Evolutionary conservation across 2,888 invertebrate species (phyloP).

Genomic region (Boloria euphrosyne): DNA sequence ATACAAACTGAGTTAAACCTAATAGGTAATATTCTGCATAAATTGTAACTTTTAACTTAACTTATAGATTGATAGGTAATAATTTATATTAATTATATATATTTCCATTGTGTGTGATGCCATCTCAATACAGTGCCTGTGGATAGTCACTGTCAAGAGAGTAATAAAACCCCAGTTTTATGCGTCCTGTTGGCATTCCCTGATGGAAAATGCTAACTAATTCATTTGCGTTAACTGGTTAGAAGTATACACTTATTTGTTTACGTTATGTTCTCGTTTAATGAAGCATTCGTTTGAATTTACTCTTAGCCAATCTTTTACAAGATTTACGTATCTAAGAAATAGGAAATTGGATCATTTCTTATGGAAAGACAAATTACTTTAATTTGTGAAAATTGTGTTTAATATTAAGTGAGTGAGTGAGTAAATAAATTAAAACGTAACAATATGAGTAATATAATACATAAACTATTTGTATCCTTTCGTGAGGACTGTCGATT

Average conservation of each 20-base stretch:
- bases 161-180: constrained; percentile 57
- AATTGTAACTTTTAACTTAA: too few species aligned
- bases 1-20: too few species aligned
- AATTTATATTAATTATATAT: constrained; percentile 4
- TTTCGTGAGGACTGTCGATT: too few species aligned
- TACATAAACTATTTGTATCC: too few species aligned
- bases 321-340: neutral
- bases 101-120: neutral
- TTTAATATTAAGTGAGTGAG: too few species aligned
- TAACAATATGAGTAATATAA: too few species aligned
- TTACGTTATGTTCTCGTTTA: constrained; percentile 16
- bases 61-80: too few species aligned
- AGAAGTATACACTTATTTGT: constrained; percentile 23
- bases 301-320: neutral
- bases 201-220: constrained; percentile 48
- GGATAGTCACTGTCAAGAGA: constrained; percentile 46
- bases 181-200: constrained; percentile 56
- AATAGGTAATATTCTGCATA: too few species aligned
- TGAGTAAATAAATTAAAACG: too few species aligned
- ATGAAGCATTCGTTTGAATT: constrained; percentile 18
- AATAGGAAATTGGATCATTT: neutral
- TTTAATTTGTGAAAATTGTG: neutral
- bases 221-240: constrained; percentile 26
- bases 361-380: neutral
- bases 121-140: neutral